Percentiles rank a stretch among this genome's conserved stretches.
Evolutionary conservation across 2,797 vertebrate species (phyloP).

Genomic region (Danio albolineatus): DNA sequence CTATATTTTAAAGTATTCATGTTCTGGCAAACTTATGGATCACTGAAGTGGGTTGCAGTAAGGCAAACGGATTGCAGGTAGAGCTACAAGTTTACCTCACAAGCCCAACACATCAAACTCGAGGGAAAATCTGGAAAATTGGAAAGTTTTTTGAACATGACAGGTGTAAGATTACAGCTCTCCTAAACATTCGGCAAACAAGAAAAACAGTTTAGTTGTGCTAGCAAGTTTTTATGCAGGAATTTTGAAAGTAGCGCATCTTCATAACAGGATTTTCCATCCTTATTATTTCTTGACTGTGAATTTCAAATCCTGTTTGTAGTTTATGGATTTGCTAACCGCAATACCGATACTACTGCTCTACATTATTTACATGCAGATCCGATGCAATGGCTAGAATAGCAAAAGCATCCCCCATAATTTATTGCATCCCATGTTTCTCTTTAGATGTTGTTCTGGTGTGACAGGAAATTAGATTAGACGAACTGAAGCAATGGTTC

Average conservation of each 20-base stretch:
- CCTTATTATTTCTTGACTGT: constrained; percentile 14
- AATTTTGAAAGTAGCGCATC: constrained; percentile 7
- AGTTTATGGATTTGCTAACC: constrained; percentile 13
- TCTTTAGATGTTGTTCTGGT: constrained; percentile 19
- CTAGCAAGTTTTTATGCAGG: background rate
- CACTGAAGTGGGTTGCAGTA: background rate
- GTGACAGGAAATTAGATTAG: constrained; percentile 34
- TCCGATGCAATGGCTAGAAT: background rate
- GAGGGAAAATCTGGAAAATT: constrained; percentile 9
- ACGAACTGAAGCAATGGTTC: constrained; percentile 13
- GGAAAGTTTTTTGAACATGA: background rate
- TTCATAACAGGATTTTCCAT: constrained; percentile 25
- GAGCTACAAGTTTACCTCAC: background rate
- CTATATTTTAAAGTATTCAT: constrained; percentile 2
- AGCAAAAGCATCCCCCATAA: background rate
- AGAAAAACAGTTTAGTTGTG: background rate
- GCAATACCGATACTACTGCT: background rate
- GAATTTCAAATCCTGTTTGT: background rate
- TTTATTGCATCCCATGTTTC: constrained; percentile 19
- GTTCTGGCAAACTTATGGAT: background rate
- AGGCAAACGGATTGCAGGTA: background rate
- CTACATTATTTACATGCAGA: constrained; percentile 1
- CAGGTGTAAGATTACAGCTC: constrained; percentile 9
- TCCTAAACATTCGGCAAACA: too few species aligned
- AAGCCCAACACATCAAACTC: constrained; percentile 7